Evolutionary conservation across 1,140 invertebrate species (phyloP), one percentile per base, ranked within the genome.

Genomic region (Macrocentrus cingulum): DNA sequence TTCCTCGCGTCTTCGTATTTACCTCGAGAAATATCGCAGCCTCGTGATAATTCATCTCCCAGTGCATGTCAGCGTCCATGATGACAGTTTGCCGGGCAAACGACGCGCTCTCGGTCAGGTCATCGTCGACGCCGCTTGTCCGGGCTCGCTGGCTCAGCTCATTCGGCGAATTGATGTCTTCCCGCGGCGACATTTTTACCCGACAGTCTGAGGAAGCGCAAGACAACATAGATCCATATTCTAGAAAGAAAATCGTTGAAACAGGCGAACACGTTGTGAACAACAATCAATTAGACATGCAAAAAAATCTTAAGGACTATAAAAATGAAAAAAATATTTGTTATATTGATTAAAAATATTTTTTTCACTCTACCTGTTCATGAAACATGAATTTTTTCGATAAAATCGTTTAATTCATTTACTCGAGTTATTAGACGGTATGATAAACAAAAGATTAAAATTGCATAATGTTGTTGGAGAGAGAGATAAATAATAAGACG

Each of bases 41-140:
- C 72, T 95, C 92, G 68, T 93, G 89, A 76, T 94, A 95, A 76
- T 94, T 94, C 85, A 93, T 90, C 71, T 91, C 87, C 91, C 91
- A 94, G 63, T 87, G 85, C 45, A 78, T 64, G 25, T 79, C 76
- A 5, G 70, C 63, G 37, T 79, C 72, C 19, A 72, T 55, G 18
- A 61, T 34, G 7, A 61, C 34, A 15, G 71, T 64, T 20, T 71
- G 62, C n/a, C 71, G 59, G 1, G 75, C 62, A 29, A 78, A 64
- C 2, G 66, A 58, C 6, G 66, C 56, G 58, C 71, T 76, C 59
- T 79, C 75, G 1, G 66, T 64, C 22, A 74, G 63, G 20, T 61
- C 65, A 16, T 65, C 55, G 8, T 66, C 61, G 16, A 53, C 57
- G 42, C 61, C 48, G 11, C 55, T 45, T 2, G 56, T 32, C 22